Base-by-base conservation (phyloP, 2,113 vertebrate species). In the Castor canadensis region DNA sequence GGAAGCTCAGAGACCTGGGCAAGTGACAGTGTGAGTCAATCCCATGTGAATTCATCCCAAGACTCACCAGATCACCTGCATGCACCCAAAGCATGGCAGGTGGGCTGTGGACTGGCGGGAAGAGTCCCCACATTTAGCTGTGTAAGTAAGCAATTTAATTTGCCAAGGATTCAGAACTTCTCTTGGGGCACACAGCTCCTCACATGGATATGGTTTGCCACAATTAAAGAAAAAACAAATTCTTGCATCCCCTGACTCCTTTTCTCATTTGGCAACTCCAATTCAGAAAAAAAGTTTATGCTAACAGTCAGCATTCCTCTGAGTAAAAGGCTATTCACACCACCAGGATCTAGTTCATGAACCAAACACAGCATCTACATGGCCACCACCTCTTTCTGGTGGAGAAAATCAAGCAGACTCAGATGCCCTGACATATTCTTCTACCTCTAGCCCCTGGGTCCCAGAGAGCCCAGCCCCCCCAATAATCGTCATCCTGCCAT, bases 131-230 rank as follows among this genome's bases (percentile, higher is more conserved):
- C 26, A 5, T 3, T 49, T 28, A 45, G 49, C 45, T 40, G 10
- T 28, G 0, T 13, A 24, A 16, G 17, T 45, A 60, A 30, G 83
- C 38, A 28, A 30, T 24, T 77, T 43, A 19, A n/a, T 26, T 69
- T 52, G 6, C 28, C 52, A 81, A 38, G 19, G 26, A 32, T 32
- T 0, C 45, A 60, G 32, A 56, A 20, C 43, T 64, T 62, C 35
- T 45, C 8, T 0, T 10, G 24, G 4, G 10, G 7, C 30, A 32
- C 58, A 17, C 28, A 58, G 38, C 26, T 64, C 75, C 22, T 77
- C 1, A 9, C 9, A 1, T 15, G 3, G 30, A 11, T 3, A 28
- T 9, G 3, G 1, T 73, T 82, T 52, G 13, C 54, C 45, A 10
- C 43, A 30, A 69, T 0, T 83, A 24, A 60, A 91, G 45, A 82